These are phyloP conservation scores for Nudaria mundana DNA, from an alignment of 2,888 invertebrate species.

Conservation along the genomic window DNA sequence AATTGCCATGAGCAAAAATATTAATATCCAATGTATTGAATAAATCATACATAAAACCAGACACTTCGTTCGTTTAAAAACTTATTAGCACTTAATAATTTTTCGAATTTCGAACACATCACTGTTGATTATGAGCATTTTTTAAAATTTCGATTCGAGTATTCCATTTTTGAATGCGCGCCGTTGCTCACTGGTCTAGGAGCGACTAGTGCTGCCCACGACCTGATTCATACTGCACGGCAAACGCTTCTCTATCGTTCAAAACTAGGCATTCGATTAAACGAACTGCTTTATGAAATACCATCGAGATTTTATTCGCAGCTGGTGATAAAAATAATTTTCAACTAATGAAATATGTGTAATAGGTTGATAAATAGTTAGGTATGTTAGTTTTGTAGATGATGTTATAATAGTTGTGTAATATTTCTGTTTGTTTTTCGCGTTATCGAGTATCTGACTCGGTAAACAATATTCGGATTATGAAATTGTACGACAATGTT, in stretches of 20 bases:
- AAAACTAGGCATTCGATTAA: slow-evolving; percentile 33
- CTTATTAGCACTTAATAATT: slow-evolving; percentile 48
- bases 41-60: slow-evolving; percentile 80
- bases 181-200: slow-evolving; percentile 29
- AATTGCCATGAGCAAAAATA: slow-evolving; percentile 78
- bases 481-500: slow-evolving; percentile 8
- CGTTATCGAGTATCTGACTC: slow-evolving; percentile 14
- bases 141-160: slow-evolving; percentile 20
- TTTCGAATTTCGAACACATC: slow-evolving; percentile 25
- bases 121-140: slow-evolving; percentile 20
- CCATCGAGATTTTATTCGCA: slow-evolving; percentile 43
- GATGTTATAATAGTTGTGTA: slow-evolving; percentile 18
- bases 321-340: slow-evolving; percentile 24
- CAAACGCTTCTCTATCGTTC: slow-evolving; percentile 20
- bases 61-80: slow-evolving; percentile 69
- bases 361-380: slow-evolving; percentile 16
- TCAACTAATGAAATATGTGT: slow-evolving; percentile 21
- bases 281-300: slow-evolving; percentile 43
- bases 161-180: slow-evolving; percentile 40
- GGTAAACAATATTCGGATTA: not conserved
- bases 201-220: slow-evolving; percentile 50
- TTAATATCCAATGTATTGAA: slow-evolving; percentile 75
- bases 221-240: slow-evolving; percentile 49
- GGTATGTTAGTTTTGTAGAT: slow-evolving; percentile 8
- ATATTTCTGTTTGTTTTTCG: slow-evolving; percentile 13